phyloP scores from a whole-genome alignment of 2,888 invertebrate genomes.

The Drosophila demipolita region DNA sequence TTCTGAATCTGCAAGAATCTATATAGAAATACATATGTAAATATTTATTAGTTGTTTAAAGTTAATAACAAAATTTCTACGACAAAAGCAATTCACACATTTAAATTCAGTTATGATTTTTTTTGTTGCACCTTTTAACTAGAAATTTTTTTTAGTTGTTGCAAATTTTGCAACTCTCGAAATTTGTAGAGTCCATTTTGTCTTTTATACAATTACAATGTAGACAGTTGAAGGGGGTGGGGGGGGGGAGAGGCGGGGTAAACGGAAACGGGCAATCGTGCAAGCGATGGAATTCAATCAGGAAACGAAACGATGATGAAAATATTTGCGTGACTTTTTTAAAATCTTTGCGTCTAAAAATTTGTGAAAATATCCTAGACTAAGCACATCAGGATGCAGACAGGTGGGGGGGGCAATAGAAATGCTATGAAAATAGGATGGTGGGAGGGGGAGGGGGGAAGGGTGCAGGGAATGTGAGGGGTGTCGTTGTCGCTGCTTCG shows the following conservation, averaged over 20 bases:
- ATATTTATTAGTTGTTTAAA: background rate
- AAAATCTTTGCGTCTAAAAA: slow-evolving; percentile 64
- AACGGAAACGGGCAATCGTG: slow-evolving; percentile 57
- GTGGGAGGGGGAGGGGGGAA: background rate
- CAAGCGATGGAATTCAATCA: slow-evolving; percentile 65
- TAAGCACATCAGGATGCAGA: slow-evolving; percentile 46
- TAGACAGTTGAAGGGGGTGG: background rate
- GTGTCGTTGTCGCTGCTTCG: slow-evolving; percentile 56
- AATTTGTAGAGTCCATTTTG: slow-evolving; percentile 15
- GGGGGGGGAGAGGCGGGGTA: background rate
- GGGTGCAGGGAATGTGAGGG: background rate
- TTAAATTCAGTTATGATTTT: background rate
- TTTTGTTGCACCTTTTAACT: background rate
- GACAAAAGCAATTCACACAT: background rate
- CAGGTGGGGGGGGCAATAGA: slow-evolving; percentile 39
- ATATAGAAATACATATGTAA: background rate
- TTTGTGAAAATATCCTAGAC: slow-evolving; percentile 40
- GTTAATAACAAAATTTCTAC: background rate
- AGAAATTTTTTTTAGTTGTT: background rate
- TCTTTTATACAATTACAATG: slow-evolving; percentile 2
- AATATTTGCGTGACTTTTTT: slow-evolving; percentile 67
- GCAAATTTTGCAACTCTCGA: background rate
- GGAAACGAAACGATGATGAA: slow-evolving; percentile 77
- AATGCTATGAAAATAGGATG: background rate
- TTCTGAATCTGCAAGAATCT: no score